Conservation (phyloP, 2,888 invertebrate species). For the Papilio gigon region DNA sequence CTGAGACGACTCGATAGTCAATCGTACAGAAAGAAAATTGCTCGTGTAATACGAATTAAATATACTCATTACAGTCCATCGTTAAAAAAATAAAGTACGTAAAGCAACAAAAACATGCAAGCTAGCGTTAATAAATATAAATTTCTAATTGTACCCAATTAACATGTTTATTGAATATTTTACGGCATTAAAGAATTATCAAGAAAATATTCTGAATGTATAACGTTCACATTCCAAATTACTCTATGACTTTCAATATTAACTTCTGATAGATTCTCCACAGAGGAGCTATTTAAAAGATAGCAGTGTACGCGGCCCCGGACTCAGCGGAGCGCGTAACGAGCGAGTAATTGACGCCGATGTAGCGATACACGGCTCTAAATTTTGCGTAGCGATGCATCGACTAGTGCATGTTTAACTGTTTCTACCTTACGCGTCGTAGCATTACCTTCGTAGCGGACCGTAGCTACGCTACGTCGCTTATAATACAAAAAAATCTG, state of each 20-base stretch:
- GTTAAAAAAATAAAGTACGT: no score
- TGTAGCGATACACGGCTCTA: slow-evolving; percentile 39
- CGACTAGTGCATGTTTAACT: slow-evolving; percentile 36
- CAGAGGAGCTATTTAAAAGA: slow-evolving; percentile 66
- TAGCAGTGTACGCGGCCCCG: slow-evolving; percentile 55
- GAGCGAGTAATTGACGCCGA: slow-evolving; percentile 49
- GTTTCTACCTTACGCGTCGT: slow-evolving; percentile 43
- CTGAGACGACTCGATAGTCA: slow-evolving; percentile 38
- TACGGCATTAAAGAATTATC: not conserved
- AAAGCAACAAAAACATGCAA: no score
- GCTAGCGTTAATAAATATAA: no score
- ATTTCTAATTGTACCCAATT: no score
- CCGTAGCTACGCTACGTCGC: not conserved
- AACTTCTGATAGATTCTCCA: slow-evolving; percentile 56
- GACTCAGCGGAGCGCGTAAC: slow-evolving; percentile 50
- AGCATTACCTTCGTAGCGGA: not conserved
- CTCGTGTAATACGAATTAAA: not conserved
- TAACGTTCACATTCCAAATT: slow-evolving; percentile 40
- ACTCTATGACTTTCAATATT: slow-evolving; percentile 49
- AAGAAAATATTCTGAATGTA: not conserved
- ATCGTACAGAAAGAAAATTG: not conserved
- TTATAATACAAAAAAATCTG: not conserved
- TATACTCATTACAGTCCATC: no score
- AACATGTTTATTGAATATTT: no score
- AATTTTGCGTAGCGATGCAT: slow-evolving; percentile 19